Conservation (phyloP, 2,113 vertebrate species). For the Macrotis lagotis region DNA sequence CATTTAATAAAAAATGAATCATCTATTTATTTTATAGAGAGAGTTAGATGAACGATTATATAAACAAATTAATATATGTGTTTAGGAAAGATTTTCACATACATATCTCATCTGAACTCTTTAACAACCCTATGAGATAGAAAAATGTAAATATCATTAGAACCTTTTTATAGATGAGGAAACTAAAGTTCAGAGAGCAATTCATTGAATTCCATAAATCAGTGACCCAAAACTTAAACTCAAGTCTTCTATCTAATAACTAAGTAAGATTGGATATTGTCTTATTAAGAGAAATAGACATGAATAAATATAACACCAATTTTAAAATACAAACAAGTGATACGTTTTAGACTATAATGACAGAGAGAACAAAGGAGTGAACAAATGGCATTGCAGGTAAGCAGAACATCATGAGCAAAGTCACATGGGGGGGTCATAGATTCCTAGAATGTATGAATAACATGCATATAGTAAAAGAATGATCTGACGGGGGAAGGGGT, state of each 20-base stretch:
- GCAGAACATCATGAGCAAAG: neutral
- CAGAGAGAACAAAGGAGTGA: neutral
- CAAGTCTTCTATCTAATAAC: neutral
- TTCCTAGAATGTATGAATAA: neutral
- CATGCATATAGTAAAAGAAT: neutral
- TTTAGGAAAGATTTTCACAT: neutral
- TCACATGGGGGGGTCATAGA: neutral
- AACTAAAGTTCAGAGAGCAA: neutral
- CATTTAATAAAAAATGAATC: neutral
- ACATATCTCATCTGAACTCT: neutral
- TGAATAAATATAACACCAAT: neutral
- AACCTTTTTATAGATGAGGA: neutral
- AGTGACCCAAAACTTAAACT: neutral
- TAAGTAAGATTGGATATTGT: neutral
- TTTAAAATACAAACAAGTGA: neutral
- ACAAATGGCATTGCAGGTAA: neutral
- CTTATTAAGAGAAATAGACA: neutral
- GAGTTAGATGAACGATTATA: neutral
- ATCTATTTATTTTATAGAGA: neutral
- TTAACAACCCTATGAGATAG: neutral
- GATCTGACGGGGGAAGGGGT: neutral
- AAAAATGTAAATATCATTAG: neutral
- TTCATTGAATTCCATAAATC: neutral
- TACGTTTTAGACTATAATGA: neutral
- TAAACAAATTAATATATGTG: neutral